Percentiles rank a stretch among this genome's conserved stretches.
phyloP scores from a whole-genome alignment of 1,140 invertebrate species.

The Psix sp. region DNA sequence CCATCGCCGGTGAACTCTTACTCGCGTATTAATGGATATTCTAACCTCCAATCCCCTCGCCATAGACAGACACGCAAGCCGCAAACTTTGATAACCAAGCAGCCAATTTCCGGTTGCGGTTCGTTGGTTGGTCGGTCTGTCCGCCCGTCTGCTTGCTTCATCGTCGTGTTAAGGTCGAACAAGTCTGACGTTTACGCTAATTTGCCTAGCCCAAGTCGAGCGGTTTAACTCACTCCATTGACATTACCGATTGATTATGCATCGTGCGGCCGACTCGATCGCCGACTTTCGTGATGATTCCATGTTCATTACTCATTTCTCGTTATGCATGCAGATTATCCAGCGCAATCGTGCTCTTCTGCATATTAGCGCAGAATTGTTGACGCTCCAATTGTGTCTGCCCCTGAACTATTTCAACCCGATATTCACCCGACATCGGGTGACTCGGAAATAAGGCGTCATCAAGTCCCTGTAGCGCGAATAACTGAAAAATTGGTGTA shows the following conservation, averaged over 20 bases:
- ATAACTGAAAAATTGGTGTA: no score
- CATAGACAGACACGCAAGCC: constrained; percentile 75
- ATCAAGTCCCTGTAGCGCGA: no score
- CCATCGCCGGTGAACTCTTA: constrained; percentile 66
- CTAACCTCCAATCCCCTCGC: constrained; percentile 55
- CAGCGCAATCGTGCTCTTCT: no score
- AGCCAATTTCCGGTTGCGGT: constrained; percentile 77
- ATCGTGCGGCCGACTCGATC: constrained; percentile 36
- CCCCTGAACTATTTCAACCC: no score
- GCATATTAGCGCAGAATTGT: no score
- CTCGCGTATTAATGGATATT: constrained; percentile 77
- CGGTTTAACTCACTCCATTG: constrained; percentile 49
- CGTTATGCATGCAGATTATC: no score
- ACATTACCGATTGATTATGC: constrained; percentile 64
- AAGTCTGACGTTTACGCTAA: constrained; percentile 64
- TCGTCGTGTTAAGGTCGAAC: constrained; percentile 66
- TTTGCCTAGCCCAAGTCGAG: constrained; percentile 61
- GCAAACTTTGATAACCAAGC: constrained; percentile 77
- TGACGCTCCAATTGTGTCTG: no score
- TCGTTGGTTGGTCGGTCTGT: constrained; percentile 66
- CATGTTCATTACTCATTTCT: constrained; percentile 30
- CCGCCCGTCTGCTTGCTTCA: constrained; percentile 64
- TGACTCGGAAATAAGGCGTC: no score
- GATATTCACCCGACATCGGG: no score
- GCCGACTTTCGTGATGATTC: constrained; percentile 33